A percentile compares a stretch with the other conserved stretches of the same genome.
Evolutionary conservation across 2,113 vertebrate genomes (phyloP).

Genomic region (Ovis aries): DNA sequence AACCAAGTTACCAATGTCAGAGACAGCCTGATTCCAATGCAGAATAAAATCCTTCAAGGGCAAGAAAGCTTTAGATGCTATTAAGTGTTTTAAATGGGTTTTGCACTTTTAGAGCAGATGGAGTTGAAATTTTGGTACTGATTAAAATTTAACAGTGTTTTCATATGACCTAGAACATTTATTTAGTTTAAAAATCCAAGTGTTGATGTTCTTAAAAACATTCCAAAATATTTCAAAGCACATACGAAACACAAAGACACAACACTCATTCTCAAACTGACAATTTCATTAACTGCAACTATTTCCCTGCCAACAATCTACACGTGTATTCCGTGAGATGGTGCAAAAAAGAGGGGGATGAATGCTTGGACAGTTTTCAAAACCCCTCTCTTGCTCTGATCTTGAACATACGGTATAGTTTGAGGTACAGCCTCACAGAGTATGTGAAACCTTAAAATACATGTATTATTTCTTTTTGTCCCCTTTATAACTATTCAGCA

Average conservation of each 20-base stretch:
- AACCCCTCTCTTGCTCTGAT: neutral
- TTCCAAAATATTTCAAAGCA: neutral
- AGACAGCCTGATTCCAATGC: neutral
- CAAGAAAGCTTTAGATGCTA: constrained; percentile 14
- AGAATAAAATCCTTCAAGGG: neutral
- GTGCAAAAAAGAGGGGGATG: neutral
- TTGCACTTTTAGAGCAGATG: neutral
- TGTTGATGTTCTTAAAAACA: neutral
- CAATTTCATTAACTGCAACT: neutral
- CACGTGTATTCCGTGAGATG: neutral
- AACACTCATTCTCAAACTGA: neutral
- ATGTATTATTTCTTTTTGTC: neutral
- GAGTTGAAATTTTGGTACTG: constrained; percentile 9
- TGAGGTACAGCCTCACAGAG: neutral
- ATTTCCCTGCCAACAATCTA: neutral
- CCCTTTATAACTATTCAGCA: neutral
- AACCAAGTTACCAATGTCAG: neutral
- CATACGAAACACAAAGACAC: neutral
- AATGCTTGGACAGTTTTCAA: neutral
- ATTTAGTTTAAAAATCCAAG: neutral
- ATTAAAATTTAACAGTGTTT: constrained; percentile 28
- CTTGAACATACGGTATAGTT: neutral
- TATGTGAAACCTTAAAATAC: neutral
- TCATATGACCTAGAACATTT: neutral
- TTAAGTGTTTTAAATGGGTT: constrained; percentile 26